Conservation (phyloP, 2,888 invertebrate species). For the Thyatira batis region DNA sequence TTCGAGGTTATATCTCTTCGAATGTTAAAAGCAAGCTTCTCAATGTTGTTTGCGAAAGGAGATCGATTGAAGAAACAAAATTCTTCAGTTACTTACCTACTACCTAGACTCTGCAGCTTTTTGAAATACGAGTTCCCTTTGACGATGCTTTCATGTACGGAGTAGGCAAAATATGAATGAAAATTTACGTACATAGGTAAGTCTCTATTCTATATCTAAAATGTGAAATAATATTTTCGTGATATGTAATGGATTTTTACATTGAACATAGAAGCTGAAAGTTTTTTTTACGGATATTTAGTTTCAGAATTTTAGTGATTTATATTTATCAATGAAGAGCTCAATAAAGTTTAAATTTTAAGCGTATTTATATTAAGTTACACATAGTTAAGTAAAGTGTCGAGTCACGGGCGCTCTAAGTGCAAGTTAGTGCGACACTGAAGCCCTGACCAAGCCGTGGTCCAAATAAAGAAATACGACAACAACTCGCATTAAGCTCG, state of each 20-base stretch:
- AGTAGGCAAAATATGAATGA: neutral
- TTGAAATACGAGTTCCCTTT: conserved; percentile 2
- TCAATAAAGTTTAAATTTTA: neutral
- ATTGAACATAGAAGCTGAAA: no score
- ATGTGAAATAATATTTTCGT: no score
- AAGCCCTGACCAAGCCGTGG: conserved; percentile 17
- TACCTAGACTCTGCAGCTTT: conserved; percentile 4
- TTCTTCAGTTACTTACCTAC: conserved; percentile 8
- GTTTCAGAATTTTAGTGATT: no score
- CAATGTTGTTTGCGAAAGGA: conserved; percentile 23
- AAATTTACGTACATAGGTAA: neutral
- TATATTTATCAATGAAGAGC: neutral
- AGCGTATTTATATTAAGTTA: neutral
- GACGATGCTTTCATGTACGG: neutral
- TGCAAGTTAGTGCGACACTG: conserved; percentile 33
- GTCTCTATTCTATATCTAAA: neutral
- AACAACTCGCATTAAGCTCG: conserved; percentile 48
- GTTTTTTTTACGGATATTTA: no score
- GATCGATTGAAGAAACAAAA: conserved; percentile 25
- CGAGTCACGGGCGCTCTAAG: conserved; percentile 17
- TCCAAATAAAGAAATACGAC: conserved; percentile 49
- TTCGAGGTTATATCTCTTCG: conserved; percentile 19
- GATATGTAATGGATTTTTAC: no score
- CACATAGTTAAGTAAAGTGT: conserved; percentile 6
- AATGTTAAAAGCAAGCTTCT: conserved; percentile 33